Percentiles rank a stretch among this genome's conserved stretches.
phyloP scores from a whole-genome alignment of 2,888 invertebrate genomes.

The Sthenelais limicola region DNA sequence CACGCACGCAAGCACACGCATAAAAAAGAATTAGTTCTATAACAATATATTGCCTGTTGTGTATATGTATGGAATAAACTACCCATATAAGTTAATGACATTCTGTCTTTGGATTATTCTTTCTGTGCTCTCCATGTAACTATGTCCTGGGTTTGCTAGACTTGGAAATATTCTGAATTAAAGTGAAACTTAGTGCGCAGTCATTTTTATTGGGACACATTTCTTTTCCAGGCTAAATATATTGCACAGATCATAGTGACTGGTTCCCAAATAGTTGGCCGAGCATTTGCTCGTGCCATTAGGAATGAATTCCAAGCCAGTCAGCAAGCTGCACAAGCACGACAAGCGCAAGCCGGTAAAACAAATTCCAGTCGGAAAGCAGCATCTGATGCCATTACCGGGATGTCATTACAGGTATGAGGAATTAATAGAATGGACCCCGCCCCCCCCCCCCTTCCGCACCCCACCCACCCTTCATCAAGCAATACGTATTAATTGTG shows the following conservation, averaged over 20 bases:
- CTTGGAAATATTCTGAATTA: too few relatives aligned
- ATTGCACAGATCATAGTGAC: slow-evolving; percentile 78
- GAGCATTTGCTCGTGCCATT: slow-evolving; percentile 92
- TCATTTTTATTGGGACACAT: too few relatives aligned
- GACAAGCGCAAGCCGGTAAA: slow-evolving; percentile 58
- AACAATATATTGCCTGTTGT: too few relatives aligned
- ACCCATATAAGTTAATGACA: too few relatives aligned
- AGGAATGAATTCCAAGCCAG: slow-evolving; percentile 76
- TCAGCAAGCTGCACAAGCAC: slow-evolving; percentile 66
- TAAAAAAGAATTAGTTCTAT: too few relatives aligned
- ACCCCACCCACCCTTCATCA: not conserved
- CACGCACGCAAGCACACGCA: too few relatives aligned
- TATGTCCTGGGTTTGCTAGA: too few relatives aligned
- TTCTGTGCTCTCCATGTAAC: too few relatives aligned
- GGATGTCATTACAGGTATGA: slow-evolving; percentile 78
- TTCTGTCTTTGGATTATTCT: too few relatives aligned
- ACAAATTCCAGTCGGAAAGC: slow-evolving; percentile 56
- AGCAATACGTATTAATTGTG: too few relatives aligned
- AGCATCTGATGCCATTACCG: slow-evolving; percentile 71
- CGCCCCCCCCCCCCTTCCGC: not conserved
- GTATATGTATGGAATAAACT: too few relatives aligned
- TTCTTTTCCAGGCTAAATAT: slow-evolving; percentile 54
- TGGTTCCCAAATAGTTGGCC: slow-evolving; percentile 89
- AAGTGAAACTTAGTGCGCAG: too few relatives aligned
- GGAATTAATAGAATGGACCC: not conserved